Conservation (phyloP, 2,888 invertebrate species). For the Gibbula magus region DNA sequence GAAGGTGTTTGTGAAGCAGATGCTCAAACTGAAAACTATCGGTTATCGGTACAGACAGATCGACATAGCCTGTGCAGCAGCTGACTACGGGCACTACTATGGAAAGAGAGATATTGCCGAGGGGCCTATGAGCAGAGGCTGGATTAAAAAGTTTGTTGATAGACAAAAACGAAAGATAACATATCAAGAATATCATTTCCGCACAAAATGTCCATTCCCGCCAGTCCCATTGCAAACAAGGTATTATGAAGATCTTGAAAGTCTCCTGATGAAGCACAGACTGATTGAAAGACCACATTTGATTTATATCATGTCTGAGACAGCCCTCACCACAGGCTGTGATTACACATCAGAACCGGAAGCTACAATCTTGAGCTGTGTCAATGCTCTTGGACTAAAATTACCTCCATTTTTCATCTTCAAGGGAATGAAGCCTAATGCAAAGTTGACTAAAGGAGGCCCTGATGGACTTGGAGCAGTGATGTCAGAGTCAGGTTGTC, state of each 20-base stretch:
- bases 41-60: constrained; percentile 10
- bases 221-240: neutral
- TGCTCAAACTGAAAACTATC: neutral
- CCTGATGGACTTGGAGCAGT: neutral
- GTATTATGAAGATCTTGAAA: constrained; percentile 6
- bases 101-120: constrained; percentile 5
- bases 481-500: neutral
- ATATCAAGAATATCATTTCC: constrained; percentile 5
- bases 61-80: neutral
- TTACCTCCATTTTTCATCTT: constrained; percentile 19
- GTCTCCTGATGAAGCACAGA: neutral
- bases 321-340: neutral
- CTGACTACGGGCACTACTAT: constrained; percentile 17
- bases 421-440: constrained; percentile 4
- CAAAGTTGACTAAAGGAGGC: neutral
- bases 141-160: constrained; percentile 14
- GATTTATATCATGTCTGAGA: constrained; percentile 3
- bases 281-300: constrained; percentile 5
- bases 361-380: constrained; percentile 2
- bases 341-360: neutral
- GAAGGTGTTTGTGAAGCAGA: constrained; percentile 1
- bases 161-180: constrained; percentile 8
- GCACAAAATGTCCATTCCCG: constrained; percentile 8
- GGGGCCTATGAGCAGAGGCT: constrained; percentile 9
- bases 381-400: constrained; percentile 6